A percentile compares a stretch with the other conserved stretches of the same genome.
Conservation (phyloP, 2,888 invertebrate genomes). For the Papilio demoleus region DNA sequence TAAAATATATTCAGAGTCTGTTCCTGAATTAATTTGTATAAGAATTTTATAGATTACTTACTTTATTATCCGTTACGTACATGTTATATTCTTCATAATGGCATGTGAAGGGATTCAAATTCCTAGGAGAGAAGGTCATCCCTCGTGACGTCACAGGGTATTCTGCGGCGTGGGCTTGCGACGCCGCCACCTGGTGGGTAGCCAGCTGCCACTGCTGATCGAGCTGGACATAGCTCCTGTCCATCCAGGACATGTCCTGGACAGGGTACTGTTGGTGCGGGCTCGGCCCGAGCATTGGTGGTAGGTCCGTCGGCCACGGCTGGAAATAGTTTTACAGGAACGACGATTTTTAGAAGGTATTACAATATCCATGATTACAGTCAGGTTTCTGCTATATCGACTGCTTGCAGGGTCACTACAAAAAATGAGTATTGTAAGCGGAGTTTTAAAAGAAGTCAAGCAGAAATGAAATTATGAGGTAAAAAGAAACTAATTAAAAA, state of each 20-base stretch:
- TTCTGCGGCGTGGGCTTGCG: not conserved
- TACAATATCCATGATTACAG: too few species aligned
- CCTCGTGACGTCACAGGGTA: not conserved
- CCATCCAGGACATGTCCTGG: conserved; percentile 15
- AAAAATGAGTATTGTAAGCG: too few species aligned
- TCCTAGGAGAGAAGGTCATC: not conserved
- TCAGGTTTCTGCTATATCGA: too few species aligned
- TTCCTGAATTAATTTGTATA: too few species aligned
- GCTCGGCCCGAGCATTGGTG: not conserved
- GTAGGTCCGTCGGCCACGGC: not conserved
- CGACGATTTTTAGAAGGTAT: too few species aligned
- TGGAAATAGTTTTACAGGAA: not conserved
- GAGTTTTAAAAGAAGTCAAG: too few species aligned
- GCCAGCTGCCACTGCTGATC: not conserved
- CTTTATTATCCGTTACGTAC: not conserved
- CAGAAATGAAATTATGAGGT: too few species aligned
- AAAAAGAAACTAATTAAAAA: too few species aligned
- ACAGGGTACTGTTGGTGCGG: not conserved
- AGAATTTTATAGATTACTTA: too few species aligned
- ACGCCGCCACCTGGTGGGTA: not conserved
- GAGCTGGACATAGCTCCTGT: conserved; percentile 7
- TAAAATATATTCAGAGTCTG: too few species aligned
- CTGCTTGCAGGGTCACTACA: too few species aligned
- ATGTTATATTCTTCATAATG: not conserved
- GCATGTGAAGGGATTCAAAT: not conserved